These are phyloP conservation scores for Perodicticus potto DNA, from an alignment of 2,797 vertebrate genomes.

Conservation along the genomic window DNA sequence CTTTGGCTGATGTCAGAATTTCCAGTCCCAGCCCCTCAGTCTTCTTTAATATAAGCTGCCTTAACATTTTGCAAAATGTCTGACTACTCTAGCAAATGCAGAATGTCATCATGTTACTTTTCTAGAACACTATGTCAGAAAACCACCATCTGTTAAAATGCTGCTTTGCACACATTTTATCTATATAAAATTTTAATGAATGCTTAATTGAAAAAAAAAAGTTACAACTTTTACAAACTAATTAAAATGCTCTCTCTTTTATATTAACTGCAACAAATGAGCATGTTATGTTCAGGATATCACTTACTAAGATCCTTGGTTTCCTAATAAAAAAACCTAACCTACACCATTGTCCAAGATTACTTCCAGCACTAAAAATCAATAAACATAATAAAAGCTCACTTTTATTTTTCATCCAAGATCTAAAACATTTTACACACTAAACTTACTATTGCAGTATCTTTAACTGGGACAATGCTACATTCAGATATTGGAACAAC, in stretches of 20 bases:
- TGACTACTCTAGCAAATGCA: slow-evolving; percentile 52
- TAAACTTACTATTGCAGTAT: neutral
- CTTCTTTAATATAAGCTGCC: slow-evolving; percentile 40
- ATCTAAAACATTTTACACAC: slow-evolving; percentile 8
- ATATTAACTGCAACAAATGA: neutral
- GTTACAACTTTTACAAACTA: slow-evolving; percentile 40
- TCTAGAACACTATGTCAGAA: slow-evolving; percentile 65
- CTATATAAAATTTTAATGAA: slow-evolving; percentile 50
- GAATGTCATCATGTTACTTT: slow-evolving; percentile 68
- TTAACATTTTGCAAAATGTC: slow-evolving; percentile 68
- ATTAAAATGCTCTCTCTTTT: slow-evolving; percentile 52
- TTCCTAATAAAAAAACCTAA: neutral
- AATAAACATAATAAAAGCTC: neutral
- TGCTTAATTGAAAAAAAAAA: slow-evolving; percentile 43
- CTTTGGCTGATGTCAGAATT: slow-evolving; percentile 51
- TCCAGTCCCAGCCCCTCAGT: neutral
- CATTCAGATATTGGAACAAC: neutral
- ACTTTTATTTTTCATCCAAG: slow-evolving; percentile 34
- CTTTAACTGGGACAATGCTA: neutral
- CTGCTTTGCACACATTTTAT: slow-evolving; percentile 18
- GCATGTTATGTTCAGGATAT: neutral
- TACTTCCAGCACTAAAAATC: slow-evolving; percentile 11
- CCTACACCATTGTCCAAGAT: neutral
- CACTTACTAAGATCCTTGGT: neutral
- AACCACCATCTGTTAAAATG: slow-evolving; percentile 74